Base-by-base conservation (phyloP, 2,888 invertebrate genomes). In the Hyposoter didymator region DNA sequence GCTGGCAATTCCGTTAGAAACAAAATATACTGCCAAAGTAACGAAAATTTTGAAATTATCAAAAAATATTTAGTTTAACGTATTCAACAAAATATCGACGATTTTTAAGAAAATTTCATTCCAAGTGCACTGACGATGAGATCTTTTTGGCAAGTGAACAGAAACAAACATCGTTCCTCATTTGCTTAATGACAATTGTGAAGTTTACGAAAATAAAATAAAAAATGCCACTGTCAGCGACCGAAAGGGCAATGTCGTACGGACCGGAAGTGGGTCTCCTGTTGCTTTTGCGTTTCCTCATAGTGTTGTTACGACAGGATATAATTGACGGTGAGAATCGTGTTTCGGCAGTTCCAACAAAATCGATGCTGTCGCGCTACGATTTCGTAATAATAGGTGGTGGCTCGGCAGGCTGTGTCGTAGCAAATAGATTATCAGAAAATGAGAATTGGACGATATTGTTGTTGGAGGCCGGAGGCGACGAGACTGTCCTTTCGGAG, bases 351-450 rank as follows among this genome's bases (percentile, higher is more conserved):
- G 94, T 95, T 28, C 93, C 94, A 0, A 91, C 95, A 0, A 93
- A 94, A 12, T 93, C 95, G 2, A 91, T 97, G 7, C 93, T 95
- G 17, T 94, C 95, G 6, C 95, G 95, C 70, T 82, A 87, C 47
- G 84, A 98, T 92, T 98, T 97, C 90, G 95, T 98, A 7, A 95
- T 98, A 76, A 95, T 98, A 2, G 98, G 98, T 0, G 98, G 96
- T 0, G 98, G 98, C 0, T 96, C 97, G 1, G 98, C 97, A 0
- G 98, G 98, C 2, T 95, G 97, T 1, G 97, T 97, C 0, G 86
- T 98, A 78, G 98, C 98, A 0, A 96, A 96, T 88, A 95, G 98
- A 39, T 94, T 98, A 0, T 96, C 97, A 5, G 98, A 98, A 94
- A 96, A 96, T 89, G 94, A 95, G 0, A 94, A 95, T 28, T 97